Percentiles rank a stretch among this genome's conserved stretches.
Evolutionary conservation across 2,888 invertebrate species (phyloP).

Genomic region (Lithodes maja): DNA sequence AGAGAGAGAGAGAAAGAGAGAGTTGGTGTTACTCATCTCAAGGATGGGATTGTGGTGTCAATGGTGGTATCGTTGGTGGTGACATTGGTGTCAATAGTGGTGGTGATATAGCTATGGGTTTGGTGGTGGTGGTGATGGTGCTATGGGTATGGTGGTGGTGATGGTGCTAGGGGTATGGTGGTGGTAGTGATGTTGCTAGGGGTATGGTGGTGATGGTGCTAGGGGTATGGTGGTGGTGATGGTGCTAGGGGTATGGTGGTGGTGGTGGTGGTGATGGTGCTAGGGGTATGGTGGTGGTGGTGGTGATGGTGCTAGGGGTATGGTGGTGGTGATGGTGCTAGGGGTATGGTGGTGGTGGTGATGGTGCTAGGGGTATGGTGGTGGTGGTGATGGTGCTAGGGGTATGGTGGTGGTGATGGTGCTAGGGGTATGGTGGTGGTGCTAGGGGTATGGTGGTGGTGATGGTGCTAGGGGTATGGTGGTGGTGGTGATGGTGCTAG

Average conservation of each 20-base stretch:
- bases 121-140: constrained; percentile 6
- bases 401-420: constrained; percentile 14
- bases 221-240: neutral
- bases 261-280: neutral
- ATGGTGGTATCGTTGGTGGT: neutral
- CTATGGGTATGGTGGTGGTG: neutral
- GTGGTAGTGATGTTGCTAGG: constrained; percentile 8
- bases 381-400: neutral
- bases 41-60: neutral
- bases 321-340: neutral
- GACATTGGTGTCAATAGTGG: neutral
- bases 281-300: neutral
- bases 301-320: neutral
- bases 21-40: too few species aligned
- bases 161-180: neutral
- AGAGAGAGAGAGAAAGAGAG: too few species aligned
- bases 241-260: neutral
- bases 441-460: constrained; percentile 18
- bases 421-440: neutral
- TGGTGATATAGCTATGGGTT: neutral
- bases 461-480: constrained; percentile 12
- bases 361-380: neutral
- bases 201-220: neutral
- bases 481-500: constrained; percentile 37
- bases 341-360: neutral